Evolutionary conservation across 1,140 invertebrate genomes (phyloP), one percentile per base, ranked within the genome.

Genomic region (Chironomus striatipennis): DNA sequence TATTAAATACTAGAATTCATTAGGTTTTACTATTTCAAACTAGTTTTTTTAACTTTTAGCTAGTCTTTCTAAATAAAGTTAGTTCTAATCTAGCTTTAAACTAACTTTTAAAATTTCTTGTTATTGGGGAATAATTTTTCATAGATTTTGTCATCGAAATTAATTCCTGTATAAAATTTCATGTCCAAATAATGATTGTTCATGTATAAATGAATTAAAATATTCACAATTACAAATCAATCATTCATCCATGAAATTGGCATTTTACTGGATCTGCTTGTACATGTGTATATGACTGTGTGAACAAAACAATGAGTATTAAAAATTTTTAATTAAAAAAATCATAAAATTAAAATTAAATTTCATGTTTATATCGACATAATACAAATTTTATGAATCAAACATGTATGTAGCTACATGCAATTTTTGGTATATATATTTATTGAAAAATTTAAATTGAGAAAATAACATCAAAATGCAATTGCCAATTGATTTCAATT

Each of bases 261-360:
- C 47, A 57, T n/a, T 57, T 57, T 34, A 34, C 24, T 34, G 24
- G 24, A 34, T 34, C 2, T 5, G 5, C 1, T 5, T 34, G 24
- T 34, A 2, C 24, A 34, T 34, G 24, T 34, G 5, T 34, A 5
- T 34, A 5, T 34, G 24, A n/a, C n/a, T 34, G 24, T 15, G 47
- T 57, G 47, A 57, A 57, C 47, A 57, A 57, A 5, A 15, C 47
- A 57, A 57, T 15, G 15, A 57, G n/a, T 4, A 5, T 12, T 57
- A 57, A 34, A n/a, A 57, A 57, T 57, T 57, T 57, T 57, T 57
- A 57, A 57, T 57, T 57, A n/a, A 57, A 57, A 47, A 57, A 5
- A n/a, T n/a, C 12, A n/a, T n/a, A 57, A 57, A 57, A n/a, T 57
- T 57, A n/a, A 57, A 57, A 57, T 57, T 57, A 57, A 57, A 57